Base-by-base conservation (phyloP, 2,888 invertebrate species). In the Cinara cedri region DNA sequence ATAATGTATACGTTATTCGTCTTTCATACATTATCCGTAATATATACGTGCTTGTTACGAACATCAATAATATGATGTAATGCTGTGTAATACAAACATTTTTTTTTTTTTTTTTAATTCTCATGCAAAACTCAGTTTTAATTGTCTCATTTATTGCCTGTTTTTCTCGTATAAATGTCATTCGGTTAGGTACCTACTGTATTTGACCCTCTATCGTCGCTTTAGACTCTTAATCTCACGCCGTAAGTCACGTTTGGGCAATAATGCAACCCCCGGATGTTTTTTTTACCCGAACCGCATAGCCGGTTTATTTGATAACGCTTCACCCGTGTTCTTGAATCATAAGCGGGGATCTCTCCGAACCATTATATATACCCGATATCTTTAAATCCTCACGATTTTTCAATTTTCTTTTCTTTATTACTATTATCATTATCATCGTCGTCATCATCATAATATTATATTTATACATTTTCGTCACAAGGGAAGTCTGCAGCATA, bases 361-460 rank as follows among this genome's bases (percentile, higher is more conserved):
- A 9, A 24, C 34, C 46, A 21, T 34, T 26, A 76, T 68, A 68
- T 78, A 70, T 70, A 60, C 78, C 70, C 51, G 68, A 49, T 34
- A 46, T 60, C 68, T 62, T 78, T 70, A 68, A 78, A 78, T 78
- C 78, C 78, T 78, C 78, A 78, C 78, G 78, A 78, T 68, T 70
- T 78, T 55, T 78, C 78, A 70, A 78, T 78, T 78, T 78, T 60
- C 78, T 42, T 68, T 78, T 78, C 66, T 74, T 68, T 60, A 54
- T 21, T 26, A 57, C 57, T 26, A 65, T 65, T 44, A 54, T 55
- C 19, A 21, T n/a, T n/a, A n/a, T n/a, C n/a, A n/a, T n/a, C n/a
- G n/a, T n/a, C n/a, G n/a, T n/a, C n/a, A n/a, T n/a, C n/a, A n/a
- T n/a, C n/a, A n/a, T n/a, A n/a, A n/a, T n/a, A n/a, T n/a, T n/a